phyloP scores from a whole-genome alignment of 2,113 vertebrate species.

The Panthera uncia region DNA sequence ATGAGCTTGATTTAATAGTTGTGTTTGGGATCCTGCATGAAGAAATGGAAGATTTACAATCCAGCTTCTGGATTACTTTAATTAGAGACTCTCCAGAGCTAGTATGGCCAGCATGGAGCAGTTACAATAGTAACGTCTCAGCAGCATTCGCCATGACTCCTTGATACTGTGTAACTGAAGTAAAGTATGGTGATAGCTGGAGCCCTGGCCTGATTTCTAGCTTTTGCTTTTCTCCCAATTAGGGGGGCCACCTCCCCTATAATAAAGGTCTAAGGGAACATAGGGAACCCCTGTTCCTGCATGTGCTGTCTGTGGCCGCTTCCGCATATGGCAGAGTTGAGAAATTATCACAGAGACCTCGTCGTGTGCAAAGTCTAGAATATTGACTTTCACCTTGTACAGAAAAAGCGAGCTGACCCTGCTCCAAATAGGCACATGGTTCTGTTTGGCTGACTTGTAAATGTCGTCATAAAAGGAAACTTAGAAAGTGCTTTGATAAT shows the following conservation, averaged over 20 bases:
- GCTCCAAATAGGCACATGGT: not conserved
- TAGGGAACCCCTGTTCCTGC: not conserved
- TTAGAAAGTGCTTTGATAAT: not conserved
- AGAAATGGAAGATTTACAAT: not conserved
- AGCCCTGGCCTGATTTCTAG: rapidly evolving
- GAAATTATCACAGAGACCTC: not conserved
- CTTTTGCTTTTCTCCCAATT: not conserved
- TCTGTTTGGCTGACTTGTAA: not conserved
- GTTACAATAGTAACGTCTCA: not conserved
- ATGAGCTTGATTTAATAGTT: not conserved
- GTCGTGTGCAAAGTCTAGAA: not conserved
- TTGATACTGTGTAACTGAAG: not conserved
- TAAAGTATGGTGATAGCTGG: not conserved
- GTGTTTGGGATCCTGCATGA: not conserved
- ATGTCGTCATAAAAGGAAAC: not conserved
- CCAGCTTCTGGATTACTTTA: not conserved
- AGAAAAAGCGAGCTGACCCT: not conserved
- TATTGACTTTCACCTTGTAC: not conserved
- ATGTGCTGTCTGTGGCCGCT: not conserved
- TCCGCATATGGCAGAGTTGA: not conserved
- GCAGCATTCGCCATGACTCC: not conserved
- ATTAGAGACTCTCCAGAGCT: not conserved
- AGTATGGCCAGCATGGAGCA: not conserved
- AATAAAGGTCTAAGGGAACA: not conserved
- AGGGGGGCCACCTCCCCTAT: rapidly evolving